Base-by-base conservation (phyloP, 1,140 invertebrate genomes). In the Aleiodes sp. region DNA sequence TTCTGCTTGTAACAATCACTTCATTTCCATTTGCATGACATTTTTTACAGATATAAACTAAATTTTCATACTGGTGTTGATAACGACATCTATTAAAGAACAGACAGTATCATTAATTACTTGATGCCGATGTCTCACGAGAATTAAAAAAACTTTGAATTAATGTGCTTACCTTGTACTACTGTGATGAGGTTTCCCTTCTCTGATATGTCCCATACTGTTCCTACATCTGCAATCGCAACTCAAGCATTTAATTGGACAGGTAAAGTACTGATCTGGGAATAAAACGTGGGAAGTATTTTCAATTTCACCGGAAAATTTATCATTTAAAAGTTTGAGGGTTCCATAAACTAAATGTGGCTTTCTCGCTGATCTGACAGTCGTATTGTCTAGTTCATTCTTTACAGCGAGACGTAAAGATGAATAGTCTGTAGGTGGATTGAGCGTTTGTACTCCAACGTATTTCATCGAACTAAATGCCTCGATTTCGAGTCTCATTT, bases 221-320 rank as follows among this genome's bases (percentile, higher is more conserved):
- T 89, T 87, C 65, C 82, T 85, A 79, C 94, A 96, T n/a, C 91
- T 87, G 61, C 80, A 82, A 78, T 87, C 88, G 85, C 94, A 96
- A 28, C 92, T 92, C 33, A 91, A 84, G 82, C 94, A 96, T 70
- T 89, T 89, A 0, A 88, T 83, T 8, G 89, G 87, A 80, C 94
- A 96, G 0, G 93, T 93, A 76, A 95, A 94, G 84, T 94, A 94
- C 78, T 94, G 90, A 75, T 94, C 92, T 16, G 93, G 91, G 84
- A 94, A 94, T 43, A 92, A 86, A 73, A 89, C 88, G 43, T 89
- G 88, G 10, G 88, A 80, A 46, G 85, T 85, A 72, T 90, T 90
- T 39, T 88, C 88, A 29, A 94, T 90, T 65, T 91, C 87, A 31
- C 90, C 92, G 76, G 88, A 91, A 78, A 94, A 94, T 80, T 93